Percentiles rank a stretch among this genome's conserved stretches.
Evolutionary conservation across 1,140 invertebrate genomes (phyloP).

Genomic region (Lamellibrachia luymesi): DNA sequence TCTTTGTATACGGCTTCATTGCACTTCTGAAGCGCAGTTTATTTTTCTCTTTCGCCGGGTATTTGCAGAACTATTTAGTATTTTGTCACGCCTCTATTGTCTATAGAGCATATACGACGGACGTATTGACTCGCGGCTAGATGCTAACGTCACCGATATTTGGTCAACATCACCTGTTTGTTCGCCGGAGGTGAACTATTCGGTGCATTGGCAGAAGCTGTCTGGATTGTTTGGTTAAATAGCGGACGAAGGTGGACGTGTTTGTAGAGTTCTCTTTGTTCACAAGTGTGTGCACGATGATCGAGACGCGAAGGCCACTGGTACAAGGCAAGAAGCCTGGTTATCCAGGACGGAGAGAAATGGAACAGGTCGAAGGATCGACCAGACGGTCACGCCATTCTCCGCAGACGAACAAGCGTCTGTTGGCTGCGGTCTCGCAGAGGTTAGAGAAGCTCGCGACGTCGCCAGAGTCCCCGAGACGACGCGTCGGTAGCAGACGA

Average conservation of each 20-base stretch:
- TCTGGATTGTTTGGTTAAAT: neutral
- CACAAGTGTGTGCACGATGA: neutral
- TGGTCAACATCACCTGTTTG: neutral
- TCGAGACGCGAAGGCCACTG: neutral
- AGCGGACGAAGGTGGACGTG: neutral
- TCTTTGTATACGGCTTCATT: neutral
- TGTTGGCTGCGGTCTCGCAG: neutral
- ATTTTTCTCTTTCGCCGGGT: constrained; percentile 4
- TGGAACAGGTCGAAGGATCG: neutral
- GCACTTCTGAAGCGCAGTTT: neutral
- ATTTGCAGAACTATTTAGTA: neutral
- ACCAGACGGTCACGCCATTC: neutral
- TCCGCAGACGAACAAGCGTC: neutral
- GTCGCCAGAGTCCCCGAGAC: neutral
- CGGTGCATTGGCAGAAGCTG: neutral
- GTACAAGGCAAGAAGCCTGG: neutral
- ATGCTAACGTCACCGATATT: neutral
- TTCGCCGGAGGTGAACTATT: neutral
- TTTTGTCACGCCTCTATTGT: neutral
- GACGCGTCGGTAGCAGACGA: too few species aligned
- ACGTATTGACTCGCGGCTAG: neutral
- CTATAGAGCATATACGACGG: neutral
- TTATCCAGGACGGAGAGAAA: neutral
- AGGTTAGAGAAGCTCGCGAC: neutral
- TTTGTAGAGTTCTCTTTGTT: neutral